Evolutionary conservation across 2,113 vertebrate genomes (phyloP).

Genomic region (Pygoscelis adeliae): DNA sequence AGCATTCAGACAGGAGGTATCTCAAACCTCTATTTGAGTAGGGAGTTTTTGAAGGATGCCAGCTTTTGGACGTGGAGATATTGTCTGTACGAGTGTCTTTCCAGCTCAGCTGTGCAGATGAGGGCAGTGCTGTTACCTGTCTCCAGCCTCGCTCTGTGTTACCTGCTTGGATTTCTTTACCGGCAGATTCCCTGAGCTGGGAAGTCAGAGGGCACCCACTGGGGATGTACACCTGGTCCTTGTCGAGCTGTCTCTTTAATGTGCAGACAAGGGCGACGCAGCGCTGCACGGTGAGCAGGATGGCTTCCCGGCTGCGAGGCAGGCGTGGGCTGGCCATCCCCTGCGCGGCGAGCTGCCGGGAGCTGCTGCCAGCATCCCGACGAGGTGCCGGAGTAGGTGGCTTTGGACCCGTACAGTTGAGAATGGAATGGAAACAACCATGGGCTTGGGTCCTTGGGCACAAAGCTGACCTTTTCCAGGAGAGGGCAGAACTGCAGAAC

Average conservation of each 20-base stretch:
- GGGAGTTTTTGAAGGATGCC: not conserved
- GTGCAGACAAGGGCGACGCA: not conserved
- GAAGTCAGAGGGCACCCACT: not conserved
- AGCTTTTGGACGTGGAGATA: not conserved
- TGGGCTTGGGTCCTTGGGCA: not conserved
- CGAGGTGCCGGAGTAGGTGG: not conserved
- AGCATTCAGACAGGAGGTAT: not conserved
- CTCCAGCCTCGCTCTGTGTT: not conserved
- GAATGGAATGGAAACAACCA: not conserved
- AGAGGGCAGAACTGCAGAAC: not conserved
- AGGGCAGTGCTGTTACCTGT: not conserved
- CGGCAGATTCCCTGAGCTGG: not conserved
- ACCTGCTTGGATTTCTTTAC: not conserved
- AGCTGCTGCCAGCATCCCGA: not conserved
- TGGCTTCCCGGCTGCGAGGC: not conserved
- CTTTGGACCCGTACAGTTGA: not conserved
- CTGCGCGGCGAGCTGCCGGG: fast-evolving
- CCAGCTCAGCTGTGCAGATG: not conserved
- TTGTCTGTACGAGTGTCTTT: fast-evolving
- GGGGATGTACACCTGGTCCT: not conserved
- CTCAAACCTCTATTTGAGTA: not conserved
- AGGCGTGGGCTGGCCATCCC: not conserved
- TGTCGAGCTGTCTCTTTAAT: fast-evolving
- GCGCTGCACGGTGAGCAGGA: not conserved
- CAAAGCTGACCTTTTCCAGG: not conserved